Percentiles rank a stretch among this genome's conserved stretches.
These are phyloP conservation scores for Cydia pomonella DNA, from an alignment of 1,140 invertebrate genomes.

Conservation along the genomic window DNA sequence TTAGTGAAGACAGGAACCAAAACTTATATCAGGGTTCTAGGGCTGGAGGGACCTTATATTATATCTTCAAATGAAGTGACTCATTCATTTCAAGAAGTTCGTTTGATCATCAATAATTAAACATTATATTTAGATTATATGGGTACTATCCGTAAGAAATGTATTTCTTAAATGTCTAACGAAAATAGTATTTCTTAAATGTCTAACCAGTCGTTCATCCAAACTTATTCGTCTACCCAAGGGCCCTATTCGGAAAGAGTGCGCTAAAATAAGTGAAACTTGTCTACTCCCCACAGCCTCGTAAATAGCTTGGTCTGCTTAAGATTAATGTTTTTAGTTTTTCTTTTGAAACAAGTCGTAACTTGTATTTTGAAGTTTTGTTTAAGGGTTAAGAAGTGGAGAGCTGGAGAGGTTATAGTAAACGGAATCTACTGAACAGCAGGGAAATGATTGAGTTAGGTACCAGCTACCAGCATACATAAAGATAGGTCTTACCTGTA, in stretches of 20 bases:
- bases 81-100: too few relatives aligned
- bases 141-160: too few relatives aligned
- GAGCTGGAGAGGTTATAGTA: background rate
- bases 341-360: conserved; percentile 19
- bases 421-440: background rate
- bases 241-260: background rate
- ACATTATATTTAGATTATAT: too few relatives aligned
- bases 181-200: background rate
- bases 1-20: too few relatives aligned
- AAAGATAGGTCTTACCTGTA: too few relatives aligned
- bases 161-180: too few relatives aligned
- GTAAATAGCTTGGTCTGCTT: background rate
- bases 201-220: background rate
- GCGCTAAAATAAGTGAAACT: conserved; percentile 22
- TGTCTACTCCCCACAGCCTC: background rate
- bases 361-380: background rate
- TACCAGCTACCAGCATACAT: background rate
- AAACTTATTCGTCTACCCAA: background rate
- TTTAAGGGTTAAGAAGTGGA: conserved; percentile 1
- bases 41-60: too few relatives aligned
- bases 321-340: conserved; percentile 23
- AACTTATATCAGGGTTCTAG: too few relatives aligned
- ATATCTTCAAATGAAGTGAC: too few relatives aligned
- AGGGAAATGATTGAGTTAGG: background rate
- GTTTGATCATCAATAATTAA: too few relatives aligned